phyloP scores from a whole-genome alignment of 1,140 invertebrate genomes.

The Bombus impatiens region DNA sequence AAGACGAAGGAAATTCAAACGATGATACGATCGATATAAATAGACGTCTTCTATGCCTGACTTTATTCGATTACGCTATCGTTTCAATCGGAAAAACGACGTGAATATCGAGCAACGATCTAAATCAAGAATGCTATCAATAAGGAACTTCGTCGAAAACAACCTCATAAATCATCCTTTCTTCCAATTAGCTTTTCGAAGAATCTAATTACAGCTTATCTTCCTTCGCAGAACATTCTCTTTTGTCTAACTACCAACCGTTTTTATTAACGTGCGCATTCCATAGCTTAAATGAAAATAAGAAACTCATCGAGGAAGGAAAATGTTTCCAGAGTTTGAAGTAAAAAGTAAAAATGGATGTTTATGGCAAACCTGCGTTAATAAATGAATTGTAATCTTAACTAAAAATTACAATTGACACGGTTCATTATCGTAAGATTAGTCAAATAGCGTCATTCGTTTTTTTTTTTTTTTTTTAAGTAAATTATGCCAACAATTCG shows the following conservation, averaged over 20 bases:
- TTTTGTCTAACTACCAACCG: too few relatives aligned
- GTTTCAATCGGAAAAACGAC: conserved; percentile 5
- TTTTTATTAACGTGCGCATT: not conserved
- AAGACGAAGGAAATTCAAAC: not conserved
- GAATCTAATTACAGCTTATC: conserved; percentile 25
- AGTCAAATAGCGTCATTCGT: not conserved
- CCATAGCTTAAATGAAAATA: not conserved
- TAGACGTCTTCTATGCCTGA: not conserved
- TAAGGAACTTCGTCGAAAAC: not conserved
- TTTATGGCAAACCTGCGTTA: not conserved
- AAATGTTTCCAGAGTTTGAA: not conserved
- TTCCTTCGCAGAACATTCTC: not conserved
- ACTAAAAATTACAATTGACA: not conserved
- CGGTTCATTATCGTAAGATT: not conserved
- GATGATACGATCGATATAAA: not conserved
- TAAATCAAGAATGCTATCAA: not conserved
- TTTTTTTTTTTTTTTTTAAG: not conserved
- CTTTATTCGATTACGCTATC: not conserved
- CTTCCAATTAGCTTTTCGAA: conserved; percentile 14
- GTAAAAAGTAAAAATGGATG: not conserved
- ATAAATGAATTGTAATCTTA: not conserved
- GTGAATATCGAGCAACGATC: conserved; percentile 1
- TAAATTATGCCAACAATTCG: not conserved
- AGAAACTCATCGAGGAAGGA: not conserved
- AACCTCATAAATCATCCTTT: conserved; percentile 14